Percentiles rank a stretch among this genome's conserved stretches.
Conservation (phyloP, 1,140 invertebrate genomes). For the Neotoxoptera formosana region DNA sequence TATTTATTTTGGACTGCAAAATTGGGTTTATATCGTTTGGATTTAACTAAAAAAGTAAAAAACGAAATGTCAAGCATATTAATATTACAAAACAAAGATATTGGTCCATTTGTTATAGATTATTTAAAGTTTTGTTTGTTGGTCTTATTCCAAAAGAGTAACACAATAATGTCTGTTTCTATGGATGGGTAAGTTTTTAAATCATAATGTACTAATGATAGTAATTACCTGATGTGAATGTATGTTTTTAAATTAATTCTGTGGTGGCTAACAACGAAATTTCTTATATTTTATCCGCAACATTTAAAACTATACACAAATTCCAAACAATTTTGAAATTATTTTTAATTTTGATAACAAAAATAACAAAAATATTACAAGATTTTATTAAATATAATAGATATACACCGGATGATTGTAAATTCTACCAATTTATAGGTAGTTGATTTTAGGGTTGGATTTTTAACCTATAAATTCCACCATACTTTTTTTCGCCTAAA, state of each 20-base stretch:
- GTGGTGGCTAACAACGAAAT: background rate
- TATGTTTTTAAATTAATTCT: background rate
- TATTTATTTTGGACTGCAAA: conserved; percentile 81
- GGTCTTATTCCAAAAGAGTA: conserved; percentile 74
- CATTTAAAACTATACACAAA: background rate
- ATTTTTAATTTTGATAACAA: background rate
- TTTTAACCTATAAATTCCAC: too few relatives aligned
- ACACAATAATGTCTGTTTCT: conserved; percentile 81
- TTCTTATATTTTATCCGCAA: background rate
- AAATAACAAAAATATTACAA: background rate
- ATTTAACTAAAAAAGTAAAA: conserved; percentile 77
- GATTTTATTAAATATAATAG: background rate
- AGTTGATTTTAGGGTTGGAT: too few relatives aligned
- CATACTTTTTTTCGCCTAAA: too few relatives aligned
- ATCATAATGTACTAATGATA: background rate
- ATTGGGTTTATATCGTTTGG: conserved; percentile 79
- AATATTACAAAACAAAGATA: conserved; percentile 69
- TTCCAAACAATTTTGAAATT: background rate
- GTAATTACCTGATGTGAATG: too few relatives aligned
- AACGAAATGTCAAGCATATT: conserved; percentile 66
- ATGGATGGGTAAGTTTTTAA: conserved; percentile 74
- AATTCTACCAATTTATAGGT: too few relatives aligned
- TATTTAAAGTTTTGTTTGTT: conserved; percentile 81
- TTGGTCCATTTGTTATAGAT: conserved; percentile 80
- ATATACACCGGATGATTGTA: background rate